Conservation (phyloP, 2,888 invertebrate species). For the Lamellibrachia satsuma region DNA sequence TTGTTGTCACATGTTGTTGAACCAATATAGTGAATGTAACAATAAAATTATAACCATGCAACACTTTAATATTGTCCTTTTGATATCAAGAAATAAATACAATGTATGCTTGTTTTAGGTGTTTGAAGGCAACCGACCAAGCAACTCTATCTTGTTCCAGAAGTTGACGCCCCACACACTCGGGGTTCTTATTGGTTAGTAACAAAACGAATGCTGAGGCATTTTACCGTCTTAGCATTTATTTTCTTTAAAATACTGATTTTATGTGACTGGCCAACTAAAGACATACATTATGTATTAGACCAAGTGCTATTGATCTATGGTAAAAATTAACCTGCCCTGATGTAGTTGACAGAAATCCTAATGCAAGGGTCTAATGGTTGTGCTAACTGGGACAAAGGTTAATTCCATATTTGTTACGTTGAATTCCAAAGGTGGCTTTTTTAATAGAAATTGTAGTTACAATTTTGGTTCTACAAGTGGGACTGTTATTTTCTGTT, state of each 20-base stretch:
- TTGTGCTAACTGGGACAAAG: too few species aligned
- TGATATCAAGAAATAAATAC: background rate
- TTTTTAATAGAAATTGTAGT: too few species aligned
- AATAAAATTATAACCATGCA: too few species aligned
- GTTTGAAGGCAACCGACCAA: slow-evolving; percentile 95
- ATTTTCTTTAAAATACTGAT: background rate
- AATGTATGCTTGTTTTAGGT: slow-evolving; percentile 66
- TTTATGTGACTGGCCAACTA: background rate
- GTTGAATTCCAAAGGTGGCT: too few species aligned
- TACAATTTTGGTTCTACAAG: background rate
- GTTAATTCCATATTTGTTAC: too few species aligned
- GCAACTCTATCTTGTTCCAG: slow-evolving; percentile 93
- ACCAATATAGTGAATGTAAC: background rate
- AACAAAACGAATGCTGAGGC: background rate
- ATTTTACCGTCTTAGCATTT: too few species aligned
- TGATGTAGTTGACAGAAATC: too few species aligned
- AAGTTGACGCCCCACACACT: slow-evolving; percentile 91
- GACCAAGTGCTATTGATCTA: too few species aligned
- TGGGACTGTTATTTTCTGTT: background rate
- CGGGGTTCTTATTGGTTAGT: slow-evolving; percentile 87
- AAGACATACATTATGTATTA: too few species aligned
- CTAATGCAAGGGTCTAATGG: too few species aligned
- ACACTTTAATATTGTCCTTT: background rate
- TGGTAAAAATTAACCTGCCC: too few species aligned
- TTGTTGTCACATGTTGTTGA: too few species aligned